A percentile compares a stretch with the other conserved stretches of the same genome.
phyloP scores from a whole-genome alignment of 2,113 vertebrate genomes.

The Onychorhynchus coronatus region DNA sequence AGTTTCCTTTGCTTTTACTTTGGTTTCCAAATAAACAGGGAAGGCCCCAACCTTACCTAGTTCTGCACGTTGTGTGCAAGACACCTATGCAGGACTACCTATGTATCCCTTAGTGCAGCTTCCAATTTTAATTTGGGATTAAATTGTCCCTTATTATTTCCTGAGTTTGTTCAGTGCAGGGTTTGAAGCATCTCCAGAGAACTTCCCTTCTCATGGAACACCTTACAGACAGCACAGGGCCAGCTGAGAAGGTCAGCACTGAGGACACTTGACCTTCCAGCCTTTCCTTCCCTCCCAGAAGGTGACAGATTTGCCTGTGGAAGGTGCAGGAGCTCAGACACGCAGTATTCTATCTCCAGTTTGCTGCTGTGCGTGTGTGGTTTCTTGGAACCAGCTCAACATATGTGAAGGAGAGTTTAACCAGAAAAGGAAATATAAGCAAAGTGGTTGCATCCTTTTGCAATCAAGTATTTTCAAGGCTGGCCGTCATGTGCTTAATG shows the following conservation, averaged over 20 bases:
- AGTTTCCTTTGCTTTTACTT: neutral
- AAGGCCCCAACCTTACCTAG: neutral
- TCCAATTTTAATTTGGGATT: neutral
- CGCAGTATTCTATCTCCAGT: neutral
- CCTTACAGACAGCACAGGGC: neutral
- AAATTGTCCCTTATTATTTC: neutral
- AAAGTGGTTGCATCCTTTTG: constrained; percentile 87
- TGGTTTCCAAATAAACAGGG: neutral
- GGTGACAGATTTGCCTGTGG: neutral
- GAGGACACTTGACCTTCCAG: neutral
- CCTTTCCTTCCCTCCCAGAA: neutral
- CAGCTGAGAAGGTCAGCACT: neutral
- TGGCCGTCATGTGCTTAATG: constrained; percentile 74
- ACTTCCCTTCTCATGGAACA: neutral
- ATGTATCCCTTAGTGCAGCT: accelerated
- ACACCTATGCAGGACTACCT: neutral
- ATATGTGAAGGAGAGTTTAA: constrained; percentile 62
- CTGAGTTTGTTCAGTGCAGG: neutral
- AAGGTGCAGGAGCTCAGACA: neutral
- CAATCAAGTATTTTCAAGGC: constrained; percentile 81
- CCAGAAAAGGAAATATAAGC: constrained; percentile 78
- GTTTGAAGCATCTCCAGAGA: neutral
- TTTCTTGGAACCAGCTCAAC: constrained; percentile 23
- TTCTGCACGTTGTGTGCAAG: neutral
- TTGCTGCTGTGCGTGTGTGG: neutral